These are phyloP conservation scores for Pomatorhinus ruficollis DNA, from an alignment of 2,113 vertebrate species.

Conservation along the genomic window DNA sequence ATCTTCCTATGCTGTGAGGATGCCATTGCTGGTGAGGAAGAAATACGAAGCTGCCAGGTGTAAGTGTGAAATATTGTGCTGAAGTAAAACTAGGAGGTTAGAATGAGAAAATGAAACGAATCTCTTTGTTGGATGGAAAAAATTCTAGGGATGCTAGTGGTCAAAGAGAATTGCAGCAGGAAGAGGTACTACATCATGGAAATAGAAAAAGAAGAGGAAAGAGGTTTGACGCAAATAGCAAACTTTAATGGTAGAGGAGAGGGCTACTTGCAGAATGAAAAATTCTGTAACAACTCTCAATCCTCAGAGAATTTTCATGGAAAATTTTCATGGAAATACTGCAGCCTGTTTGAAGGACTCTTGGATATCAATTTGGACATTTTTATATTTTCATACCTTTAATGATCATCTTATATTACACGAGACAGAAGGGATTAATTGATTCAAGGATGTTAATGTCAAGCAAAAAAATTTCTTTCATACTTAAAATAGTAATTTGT, in stretches of 20 bases:
- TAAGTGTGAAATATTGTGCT: neutral
- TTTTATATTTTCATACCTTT: neutral
- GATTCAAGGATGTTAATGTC: neutral
- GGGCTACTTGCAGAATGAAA: neutral
- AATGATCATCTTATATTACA: neutral
- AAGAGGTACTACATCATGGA: neutral
- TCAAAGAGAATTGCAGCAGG: neutral
- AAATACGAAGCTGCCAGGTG: fast-evolving
- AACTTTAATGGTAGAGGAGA: neutral
- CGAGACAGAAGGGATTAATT: neutral
- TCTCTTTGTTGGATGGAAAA: neutral
- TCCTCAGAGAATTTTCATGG: neutral
- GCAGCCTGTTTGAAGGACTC: neutral
- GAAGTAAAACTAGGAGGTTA: neutral
- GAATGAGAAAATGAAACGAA: neutral
- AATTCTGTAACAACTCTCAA: neutral
- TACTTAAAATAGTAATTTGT: neutral
- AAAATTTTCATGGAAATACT: neutral
- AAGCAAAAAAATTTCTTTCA: neutral
- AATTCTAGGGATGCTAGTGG: neutral
- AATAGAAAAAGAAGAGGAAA: neutral
- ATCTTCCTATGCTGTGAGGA: neutral
- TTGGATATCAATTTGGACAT: neutral
- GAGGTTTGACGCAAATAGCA: neutral
- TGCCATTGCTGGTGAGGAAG: neutral